Percentiles rank a stretch among this genome's conserved stretches.
These are phyloP conservation scores for Drosophila mulleri DNA, from an alignment of 2,888 invertebrate genomes.

Conservation along the genomic window DNA sequence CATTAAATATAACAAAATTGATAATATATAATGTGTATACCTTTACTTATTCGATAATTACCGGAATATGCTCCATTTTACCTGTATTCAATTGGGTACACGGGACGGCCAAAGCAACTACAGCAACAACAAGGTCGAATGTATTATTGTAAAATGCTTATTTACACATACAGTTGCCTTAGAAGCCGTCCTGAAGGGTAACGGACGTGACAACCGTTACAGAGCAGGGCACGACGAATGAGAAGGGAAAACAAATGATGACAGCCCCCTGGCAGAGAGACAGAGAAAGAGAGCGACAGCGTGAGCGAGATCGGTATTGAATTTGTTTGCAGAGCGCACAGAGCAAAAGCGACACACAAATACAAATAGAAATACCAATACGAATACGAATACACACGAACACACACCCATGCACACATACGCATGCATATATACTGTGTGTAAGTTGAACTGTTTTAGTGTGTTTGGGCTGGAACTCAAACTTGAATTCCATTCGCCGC, in stretches of 20 bases:
- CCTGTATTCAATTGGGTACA: neutral
- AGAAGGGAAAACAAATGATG: slow-evolving; percentile 27
- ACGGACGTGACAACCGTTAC: neutral
- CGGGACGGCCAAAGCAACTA: slow-evolving; percentile 21
- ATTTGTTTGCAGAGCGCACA: slow-evolving; percentile 47
- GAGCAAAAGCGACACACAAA: slow-evolving; percentile 36
- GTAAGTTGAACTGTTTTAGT: slow-evolving; percentile 65
- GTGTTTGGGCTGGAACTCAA: slow-evolving; percentile 72
- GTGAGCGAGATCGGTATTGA: slow-evolving; percentile 33
- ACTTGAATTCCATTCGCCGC: slow-evolving; percentile 20
- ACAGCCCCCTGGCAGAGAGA: slow-evolving; percentile 19
- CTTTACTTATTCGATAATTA: neutral
- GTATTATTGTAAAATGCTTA: slow-evolving; percentile 71
- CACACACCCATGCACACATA: slow-evolving; percentile 7
- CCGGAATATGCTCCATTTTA: neutral
- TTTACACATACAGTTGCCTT: slow-evolving; percentile 73
- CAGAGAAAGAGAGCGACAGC: slow-evolving; percentile 12
- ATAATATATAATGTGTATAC: neutral
- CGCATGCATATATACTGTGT: slow-evolving; percentile 17
- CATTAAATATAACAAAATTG: no score
- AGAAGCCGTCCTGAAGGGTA: slow-evolving; percentile 7
- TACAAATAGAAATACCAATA: slow-evolving; percentile 20
- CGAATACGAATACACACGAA: neutral
- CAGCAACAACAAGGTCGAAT: slow-evolving; percentile 43
- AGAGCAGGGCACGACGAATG: slow-evolving; percentile 8